Evolutionary conservation across 2,113 vertebrate species (phyloP).

Genomic region (Cyanoliseus patagonus): DNA sequence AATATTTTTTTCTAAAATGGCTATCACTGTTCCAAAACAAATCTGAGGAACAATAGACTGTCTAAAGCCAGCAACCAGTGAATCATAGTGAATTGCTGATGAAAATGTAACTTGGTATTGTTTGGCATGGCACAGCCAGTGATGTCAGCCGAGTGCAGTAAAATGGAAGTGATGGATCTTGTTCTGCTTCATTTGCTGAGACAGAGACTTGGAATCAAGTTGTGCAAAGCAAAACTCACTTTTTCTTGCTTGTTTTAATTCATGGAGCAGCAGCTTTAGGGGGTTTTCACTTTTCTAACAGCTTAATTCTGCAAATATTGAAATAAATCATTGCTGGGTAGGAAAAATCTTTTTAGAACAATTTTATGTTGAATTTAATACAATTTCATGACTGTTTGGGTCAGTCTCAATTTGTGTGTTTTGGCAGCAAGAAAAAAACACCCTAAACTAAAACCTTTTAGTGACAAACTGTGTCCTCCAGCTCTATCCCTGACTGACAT

Average conservation of each 20-base stretch:
- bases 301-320: neutral
- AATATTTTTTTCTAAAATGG: neutral
- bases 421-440: neutral
- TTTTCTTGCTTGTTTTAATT: neutral
- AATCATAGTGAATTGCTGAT: conserved; percentile 13
- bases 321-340: neutral
- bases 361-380: neutral
- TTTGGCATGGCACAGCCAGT: neutral
- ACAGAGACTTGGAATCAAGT: neutral
- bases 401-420: neutral
- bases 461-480: neutral
- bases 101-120: neutral
- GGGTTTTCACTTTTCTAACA: neutral
- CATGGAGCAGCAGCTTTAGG: neutral
- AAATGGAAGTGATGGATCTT: neutral
- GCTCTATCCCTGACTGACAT: neutral
- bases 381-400: neutral
- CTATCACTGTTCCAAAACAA: neutral
- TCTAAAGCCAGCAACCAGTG: neutral
- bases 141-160: neutral
- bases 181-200: neutral
- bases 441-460: neutral
- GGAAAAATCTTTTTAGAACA: neutral
- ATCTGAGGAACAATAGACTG: neutral
- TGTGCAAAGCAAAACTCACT: neutral